Evolutionary conservation across 2,113 vertebrate species (phyloP).

Genomic region (Arvicanthis niloticus): DNA sequence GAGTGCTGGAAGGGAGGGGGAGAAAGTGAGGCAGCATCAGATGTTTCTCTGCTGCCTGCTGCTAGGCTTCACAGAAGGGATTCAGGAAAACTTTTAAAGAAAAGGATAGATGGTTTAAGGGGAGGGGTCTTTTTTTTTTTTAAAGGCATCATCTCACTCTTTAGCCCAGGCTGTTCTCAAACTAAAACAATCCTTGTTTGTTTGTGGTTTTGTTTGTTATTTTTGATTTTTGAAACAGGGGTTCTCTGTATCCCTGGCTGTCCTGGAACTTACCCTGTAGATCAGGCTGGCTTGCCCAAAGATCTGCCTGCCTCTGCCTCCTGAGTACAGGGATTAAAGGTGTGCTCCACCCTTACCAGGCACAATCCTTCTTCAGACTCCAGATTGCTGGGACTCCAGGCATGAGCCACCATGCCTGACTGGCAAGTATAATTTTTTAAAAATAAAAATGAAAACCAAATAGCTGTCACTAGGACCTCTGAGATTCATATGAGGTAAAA

Average conservation of each 20-base stretch:
- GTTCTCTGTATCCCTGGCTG: not conserved
- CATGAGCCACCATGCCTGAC: not conserved
- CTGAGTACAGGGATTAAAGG: not conserved
- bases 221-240: not conserved
- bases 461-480: not conserved
- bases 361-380: not conserved
- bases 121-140: too few species aligned
- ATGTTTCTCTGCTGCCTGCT: too few species aligned
- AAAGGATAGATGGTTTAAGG: not conserved
- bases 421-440: not conserved
- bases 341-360: not conserved
- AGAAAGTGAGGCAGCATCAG: not conserved
- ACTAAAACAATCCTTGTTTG: not conserved
- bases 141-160: not conserved
- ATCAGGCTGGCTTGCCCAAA: not conserved
- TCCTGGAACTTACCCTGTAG: not conserved
- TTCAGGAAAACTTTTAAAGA: not conserved
- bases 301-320: not conserved
- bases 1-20: fast-evolving
- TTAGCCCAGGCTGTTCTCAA: not conserved
- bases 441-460: not conserved
- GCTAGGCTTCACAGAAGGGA: not conserved
- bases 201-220: not conserved
- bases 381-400: not conserved
- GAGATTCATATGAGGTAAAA: not conserved